Base-by-base conservation (phyloP, 2,888 invertebrate genomes). In the Megastigmus dorsalis region DNA sequence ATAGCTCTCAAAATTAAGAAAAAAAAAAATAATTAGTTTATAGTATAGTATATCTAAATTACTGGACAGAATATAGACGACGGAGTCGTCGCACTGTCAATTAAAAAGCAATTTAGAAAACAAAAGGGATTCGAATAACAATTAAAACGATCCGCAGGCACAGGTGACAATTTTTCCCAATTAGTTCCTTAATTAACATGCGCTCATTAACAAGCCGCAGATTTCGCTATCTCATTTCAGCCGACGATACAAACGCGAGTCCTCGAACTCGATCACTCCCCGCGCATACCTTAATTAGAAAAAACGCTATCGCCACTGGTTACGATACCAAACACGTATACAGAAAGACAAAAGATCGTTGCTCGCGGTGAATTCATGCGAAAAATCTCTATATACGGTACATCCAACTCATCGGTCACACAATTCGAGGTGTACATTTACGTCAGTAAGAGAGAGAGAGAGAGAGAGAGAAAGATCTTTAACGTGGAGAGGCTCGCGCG, bases 151-250 rank as follows among this genome's bases (percentile, higher is more conserved):
- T n/a, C n/a, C 23, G 36, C 36, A 18, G 15, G 7, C 20, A 2
- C 13, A 43, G 41, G 28, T n/a, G 26, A 15, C 41, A 41, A 59
- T 41, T 41, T 26, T 38, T 59, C 28, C 7, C 13, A 9, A 20
- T 38, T 10, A 15, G 23, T 18, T 36, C n/a, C 13, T 33, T 63
- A 63, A 63, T 63, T 63, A 63, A 63, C 33, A 50, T 23, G 50
- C 33, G 1, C 50, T 45, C 26, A 28, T 60, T 60, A 60, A 18
- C 43, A 18, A n/a, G n/a, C n/a, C n/a, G n/a, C n/a, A n/a, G n/a
- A n/a, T n/a, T 28, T 30, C 15, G 4, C 28, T 20, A 45, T 43
- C 9, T 10, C 23, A 23, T 15, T 15, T 28, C 59, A 1, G 3
- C 28, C n/a, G 23, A 26, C 15, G 26, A 26, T 33, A n/a, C n/a